Percentiles rank a stretch among this genome's conserved stretches.
These are phyloP conservation scores for Acrocephalus scirpaceus DNA, from an alignment of 2,797 vertebrate genomes.

Conservation along the genomic window DNA sequence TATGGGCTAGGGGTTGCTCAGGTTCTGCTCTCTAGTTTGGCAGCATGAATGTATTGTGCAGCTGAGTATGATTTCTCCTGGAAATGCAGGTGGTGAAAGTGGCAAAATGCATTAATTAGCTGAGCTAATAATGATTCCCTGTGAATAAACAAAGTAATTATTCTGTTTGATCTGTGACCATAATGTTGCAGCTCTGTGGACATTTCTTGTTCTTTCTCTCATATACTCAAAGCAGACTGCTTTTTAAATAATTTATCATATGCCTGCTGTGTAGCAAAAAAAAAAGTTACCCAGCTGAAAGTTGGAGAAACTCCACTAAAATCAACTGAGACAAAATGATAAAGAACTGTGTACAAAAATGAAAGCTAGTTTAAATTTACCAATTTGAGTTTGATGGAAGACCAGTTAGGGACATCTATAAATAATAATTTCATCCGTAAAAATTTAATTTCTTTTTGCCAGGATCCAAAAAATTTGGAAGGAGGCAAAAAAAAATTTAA, in stretches of 20 bases:
- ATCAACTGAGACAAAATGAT: background rate
- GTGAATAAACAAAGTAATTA: constrained; percentile 30
- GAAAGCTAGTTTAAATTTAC: background rate
- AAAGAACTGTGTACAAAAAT: background rate
- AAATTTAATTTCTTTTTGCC: background rate
- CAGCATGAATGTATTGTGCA: background rate
- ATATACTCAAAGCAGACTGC: background rate
- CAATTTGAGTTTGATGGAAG: background rate
- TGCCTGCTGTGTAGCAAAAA: background rate
- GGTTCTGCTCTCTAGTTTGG: background rate
- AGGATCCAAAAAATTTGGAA: background rate
- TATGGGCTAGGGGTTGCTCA: background rate
- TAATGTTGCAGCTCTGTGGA: background rate
- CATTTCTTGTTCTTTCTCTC: background rate
- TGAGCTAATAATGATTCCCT: background rate
- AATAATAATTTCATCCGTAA: background rate
- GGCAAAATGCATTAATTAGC: constrained; percentile 2
- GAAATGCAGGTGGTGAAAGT: background rate
- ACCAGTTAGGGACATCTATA: background rate
- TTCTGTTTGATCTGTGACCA: background rate
- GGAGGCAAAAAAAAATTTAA: background rate
- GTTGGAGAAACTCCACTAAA: background rate
- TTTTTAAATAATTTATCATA: background rate
- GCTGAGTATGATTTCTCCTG: background rate
- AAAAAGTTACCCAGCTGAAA: background rate